Evolutionary conservation across 2,888 invertebrate genomes (phyloP).

Genomic region (Sipha maydis): DNA sequence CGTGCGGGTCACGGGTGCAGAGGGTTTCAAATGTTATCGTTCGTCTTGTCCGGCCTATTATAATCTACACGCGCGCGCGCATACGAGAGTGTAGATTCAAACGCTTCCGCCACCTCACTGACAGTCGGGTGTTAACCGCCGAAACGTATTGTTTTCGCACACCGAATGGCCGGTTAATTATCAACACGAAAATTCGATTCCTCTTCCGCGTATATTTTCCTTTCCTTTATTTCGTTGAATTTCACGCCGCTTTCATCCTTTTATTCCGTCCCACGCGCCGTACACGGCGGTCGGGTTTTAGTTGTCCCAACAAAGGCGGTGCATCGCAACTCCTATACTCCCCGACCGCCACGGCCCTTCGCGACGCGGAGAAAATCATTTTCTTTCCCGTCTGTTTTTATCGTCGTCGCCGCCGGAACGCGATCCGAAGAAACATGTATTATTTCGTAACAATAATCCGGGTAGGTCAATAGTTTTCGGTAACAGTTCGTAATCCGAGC

Average conservation of each 20-base stretch:
- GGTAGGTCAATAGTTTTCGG: no score
- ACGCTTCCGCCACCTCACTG: background rate
- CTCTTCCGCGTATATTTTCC: background rate
- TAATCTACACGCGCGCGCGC: background rate
- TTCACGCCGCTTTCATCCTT: background rate
- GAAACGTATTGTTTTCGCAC: slow-evolving; percentile 4
- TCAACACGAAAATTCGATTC: background rate
- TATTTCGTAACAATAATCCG: no score
- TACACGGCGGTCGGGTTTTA: no score
- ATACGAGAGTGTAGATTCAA: background rate
- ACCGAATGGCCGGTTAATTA: background rate
- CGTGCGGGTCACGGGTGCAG: slow-evolving; percentile 1
- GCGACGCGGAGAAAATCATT: background rate
- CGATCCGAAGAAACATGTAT: no score
- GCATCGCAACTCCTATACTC: no score
- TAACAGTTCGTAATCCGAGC: background rate
- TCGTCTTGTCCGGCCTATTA: slow-evolving; percentile 4
- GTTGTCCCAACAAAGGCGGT: background rate
- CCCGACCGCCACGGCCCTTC: no score
- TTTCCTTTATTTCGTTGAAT: background rate
- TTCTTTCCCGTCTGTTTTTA: background rate
- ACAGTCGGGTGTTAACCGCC: background rate
- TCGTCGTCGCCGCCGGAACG: background rate
- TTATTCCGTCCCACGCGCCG: no score
- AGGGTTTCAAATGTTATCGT: slow-evolving; percentile 17